Evolutionary conservation across 2,113 vertebrate genomes (phyloP).

Genomic region (Ginglymostoma cirratum): DNA sequence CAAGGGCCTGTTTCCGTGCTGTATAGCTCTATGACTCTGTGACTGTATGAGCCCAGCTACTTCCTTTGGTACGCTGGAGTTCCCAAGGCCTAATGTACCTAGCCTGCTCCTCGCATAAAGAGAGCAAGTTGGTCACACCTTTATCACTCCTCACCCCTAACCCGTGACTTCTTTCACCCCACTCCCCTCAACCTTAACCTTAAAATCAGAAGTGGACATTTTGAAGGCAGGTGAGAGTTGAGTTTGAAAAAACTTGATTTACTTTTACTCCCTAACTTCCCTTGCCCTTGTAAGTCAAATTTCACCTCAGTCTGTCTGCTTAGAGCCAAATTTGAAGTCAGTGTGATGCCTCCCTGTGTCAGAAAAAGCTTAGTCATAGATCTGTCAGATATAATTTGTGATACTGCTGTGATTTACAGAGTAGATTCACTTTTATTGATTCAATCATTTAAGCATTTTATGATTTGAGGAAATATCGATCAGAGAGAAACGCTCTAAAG

Average conservation of each 20-base stretch:
- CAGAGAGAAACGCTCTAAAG: neutral
- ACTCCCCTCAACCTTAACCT: no score
- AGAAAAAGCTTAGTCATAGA: neutral
- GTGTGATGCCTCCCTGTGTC: neutral
- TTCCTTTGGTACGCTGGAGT: no score
- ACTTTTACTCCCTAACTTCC: neutral
- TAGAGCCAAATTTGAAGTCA: neutral
- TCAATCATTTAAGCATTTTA: constrained; percentile 19
- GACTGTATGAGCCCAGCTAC: no score
- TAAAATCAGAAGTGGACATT: neutral
- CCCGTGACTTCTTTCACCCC: neutral
- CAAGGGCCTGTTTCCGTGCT: no score
- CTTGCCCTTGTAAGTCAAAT: neutral
- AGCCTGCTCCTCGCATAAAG: neutral
- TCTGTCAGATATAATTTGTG: constrained; percentile 11
- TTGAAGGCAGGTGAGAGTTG: neutral
- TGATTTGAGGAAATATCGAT: constrained; percentile 23
- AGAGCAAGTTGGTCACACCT: neutral
- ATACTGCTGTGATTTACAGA: neutral
- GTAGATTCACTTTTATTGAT: constrained; percentile 20
- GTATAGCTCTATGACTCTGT: no score
- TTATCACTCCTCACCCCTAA: neutral
- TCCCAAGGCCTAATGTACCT: neutral
- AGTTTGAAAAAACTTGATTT: neutral
- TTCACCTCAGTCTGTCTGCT: neutral